Conservation (phyloP, 2,113 vertebrate genomes). For the Heptranchias perlo region DNA sequence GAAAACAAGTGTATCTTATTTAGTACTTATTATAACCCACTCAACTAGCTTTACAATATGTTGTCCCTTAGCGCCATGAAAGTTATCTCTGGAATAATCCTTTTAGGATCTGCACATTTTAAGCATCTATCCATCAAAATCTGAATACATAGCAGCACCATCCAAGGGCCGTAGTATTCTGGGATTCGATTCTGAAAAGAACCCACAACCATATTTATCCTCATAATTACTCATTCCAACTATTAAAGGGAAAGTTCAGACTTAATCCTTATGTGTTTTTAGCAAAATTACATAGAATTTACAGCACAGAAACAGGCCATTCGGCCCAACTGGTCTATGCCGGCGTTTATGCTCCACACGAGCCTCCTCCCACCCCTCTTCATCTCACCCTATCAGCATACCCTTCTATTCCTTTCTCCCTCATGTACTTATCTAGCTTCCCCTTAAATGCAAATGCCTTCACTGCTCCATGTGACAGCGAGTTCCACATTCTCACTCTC, state of each 20-base stretch:
- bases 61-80: not conserved
- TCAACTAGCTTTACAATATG: not conserved
- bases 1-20: not conserved
- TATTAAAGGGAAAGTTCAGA: not conserved
- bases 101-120: not conserved
- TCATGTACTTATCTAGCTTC: too few species aligned
- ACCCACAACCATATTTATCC: too few species aligned
- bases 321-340: too few species aligned
- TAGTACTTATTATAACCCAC: not conserved
- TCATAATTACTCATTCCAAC: not conserved
- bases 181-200: not conserved
- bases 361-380: too few species aligned
- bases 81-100: slow-evolving; percentile 20
- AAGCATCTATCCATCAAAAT: not conserved
- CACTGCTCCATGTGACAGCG: too few species aligned
- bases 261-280: not conserved
- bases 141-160: not conserved
- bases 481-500: too few species aligned
- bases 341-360: too few species aligned
- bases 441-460: too few species aligned
- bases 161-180: not conserved
- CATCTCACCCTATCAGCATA: too few species aligned
- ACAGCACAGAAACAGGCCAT: too few species aligned
- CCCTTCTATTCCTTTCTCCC: too few species aligned
- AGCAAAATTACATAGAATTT: too few species aligned